Base-by-base conservation (phyloP, 2,113 vertebrate genomes). In the Oreochromis spilurus region DNA sequence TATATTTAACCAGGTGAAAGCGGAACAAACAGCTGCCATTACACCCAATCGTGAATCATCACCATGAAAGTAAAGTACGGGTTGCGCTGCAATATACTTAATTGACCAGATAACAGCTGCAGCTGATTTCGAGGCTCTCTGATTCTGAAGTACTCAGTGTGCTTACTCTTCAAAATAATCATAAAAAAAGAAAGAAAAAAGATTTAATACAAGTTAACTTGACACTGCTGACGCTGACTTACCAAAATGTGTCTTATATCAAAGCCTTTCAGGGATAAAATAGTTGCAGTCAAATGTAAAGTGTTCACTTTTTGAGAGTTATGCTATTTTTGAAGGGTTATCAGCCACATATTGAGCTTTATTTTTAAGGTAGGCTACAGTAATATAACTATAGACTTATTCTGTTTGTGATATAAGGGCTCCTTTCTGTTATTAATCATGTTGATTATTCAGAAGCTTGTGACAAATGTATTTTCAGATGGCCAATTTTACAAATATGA, bases 21-120 rank as follows among this genome's bases (percentile, higher is more conserved):
- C 26, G 21, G 67, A 83, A 81, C 54, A 84, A 89, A 92, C 58
- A 85, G 67, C 60, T 29, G 29, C 36, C 9, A 82, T 90, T 84
- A 84, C 52, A 53, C 81, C 45, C 19, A 77, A 43, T 80, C 11
- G 72, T 82, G 36, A 85, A 83, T 81, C 55, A 50, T 65, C 40
- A 72, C 3, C 24, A 34, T 53, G 6, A 12, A 88, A 65, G 19
- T 70, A 82, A 82, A 83, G 29, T 81, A 40, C 43, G 88, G 26
- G 83, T 36, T 82, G 38, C 6, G n/a, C 19, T 55, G 43, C 36
- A 83, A 17, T 87, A 65, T 72, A 79, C 78, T 83, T 75, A 85
- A 88, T 81, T 38, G 77, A 43, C 50, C 55, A 84, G 31, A 85
- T 62, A 83, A 83, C 40, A 38, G 34, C 26, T 36, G 36, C 21